Percentiles rank a stretch among this genome's conserved stretches.
Evolutionary conservation across 2,888 invertebrate species (phyloP).

Genomic region (Aproaerema taeniolella): DNA sequence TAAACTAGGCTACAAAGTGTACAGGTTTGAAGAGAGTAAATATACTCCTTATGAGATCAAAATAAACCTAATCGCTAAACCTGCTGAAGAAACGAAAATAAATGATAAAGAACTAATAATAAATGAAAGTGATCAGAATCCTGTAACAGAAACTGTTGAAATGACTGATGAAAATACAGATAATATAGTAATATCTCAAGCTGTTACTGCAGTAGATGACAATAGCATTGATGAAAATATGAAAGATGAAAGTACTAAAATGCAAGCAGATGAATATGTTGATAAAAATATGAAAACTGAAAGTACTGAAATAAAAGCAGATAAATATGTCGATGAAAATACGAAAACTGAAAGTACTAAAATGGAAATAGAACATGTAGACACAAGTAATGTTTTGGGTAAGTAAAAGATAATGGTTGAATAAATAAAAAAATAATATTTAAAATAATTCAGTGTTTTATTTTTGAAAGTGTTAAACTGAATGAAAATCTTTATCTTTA

Average conservation of each 20-base stretch:
- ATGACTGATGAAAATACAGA: neutral
- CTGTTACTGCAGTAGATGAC: neutral
- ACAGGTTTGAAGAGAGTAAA: conserved; percentile 47
- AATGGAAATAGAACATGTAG: too few species aligned
- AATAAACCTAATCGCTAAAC: neutral
- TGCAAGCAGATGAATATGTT: neutral
- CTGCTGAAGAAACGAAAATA: neutral
- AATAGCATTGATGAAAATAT: neutral
- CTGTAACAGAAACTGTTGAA: neutral
- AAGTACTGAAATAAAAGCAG: too few species aligned
- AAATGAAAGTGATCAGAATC: neutral
- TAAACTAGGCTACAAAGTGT: conserved; percentile 75
- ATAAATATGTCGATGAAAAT: too few species aligned
- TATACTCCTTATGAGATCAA: conserved; percentile 6
- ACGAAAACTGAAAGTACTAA: too few species aligned
- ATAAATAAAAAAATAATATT: too few species aligned
- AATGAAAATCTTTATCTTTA: too few species aligned
- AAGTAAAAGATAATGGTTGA: too few species aligned
- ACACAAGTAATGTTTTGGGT: too few species aligned
- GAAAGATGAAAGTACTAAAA: neutral
- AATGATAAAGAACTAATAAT: neutral
- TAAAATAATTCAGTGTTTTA: too few species aligned
- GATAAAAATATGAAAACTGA: too few species aligned
- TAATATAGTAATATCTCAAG: neutral
- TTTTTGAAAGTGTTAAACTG: too few species aligned